Evolutionary conservation across 2,797 vertebrate genomes (phyloP), one percentile per base, ranked within the genome.

Genomic region (Paguma larvata): DNA sequence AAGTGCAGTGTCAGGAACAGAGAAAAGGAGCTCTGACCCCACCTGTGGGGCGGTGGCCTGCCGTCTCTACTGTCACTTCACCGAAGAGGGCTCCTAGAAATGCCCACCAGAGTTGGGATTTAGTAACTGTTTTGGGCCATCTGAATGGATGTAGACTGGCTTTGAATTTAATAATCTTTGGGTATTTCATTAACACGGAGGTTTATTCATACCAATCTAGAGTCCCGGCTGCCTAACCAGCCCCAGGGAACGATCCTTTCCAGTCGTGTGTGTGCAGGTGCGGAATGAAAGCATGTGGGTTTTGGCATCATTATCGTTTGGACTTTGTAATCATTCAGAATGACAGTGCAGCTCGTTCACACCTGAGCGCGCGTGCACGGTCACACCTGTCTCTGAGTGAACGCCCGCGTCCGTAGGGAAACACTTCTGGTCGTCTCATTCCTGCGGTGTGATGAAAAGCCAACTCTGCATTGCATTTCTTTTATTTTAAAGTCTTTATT

Each of bases 161-260:
- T 89, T 83, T 85, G 51, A 78, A 72, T 84, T 46, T 84, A 68
- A 21, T 68, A 38, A 62, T 75, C 46, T 79, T 62, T 72, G 5
- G 30, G 16, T 85, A 30, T 88, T 84, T 67, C 46, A 73, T 30
- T 91, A 34, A 48, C 41, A 56, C 1, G 3, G 68, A 30, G 63
- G 53, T 85, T n/a, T 53, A 46, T 92, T 48, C 32, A 32, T 51
- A 18, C 30, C 85, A 56, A 38, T 32, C 11, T 11, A 51, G 82
- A 80, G 56, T 51, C n/a, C 8, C 85, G 48, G 23, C 18, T 23
- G 51, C 34, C 15, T 59, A 51, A 68, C 27, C 5, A 32, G 46
- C 63, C 32, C 53, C 62, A 86, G 41, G 82, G 30, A 59, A 70
- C 7, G 85, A 56, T 32, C 14, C 30, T 84, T 84, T 92, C 82